phyloP scores from a whole-genome alignment of 2,113 vertebrate species.

The Phylloscopus trochilus region DNA sequence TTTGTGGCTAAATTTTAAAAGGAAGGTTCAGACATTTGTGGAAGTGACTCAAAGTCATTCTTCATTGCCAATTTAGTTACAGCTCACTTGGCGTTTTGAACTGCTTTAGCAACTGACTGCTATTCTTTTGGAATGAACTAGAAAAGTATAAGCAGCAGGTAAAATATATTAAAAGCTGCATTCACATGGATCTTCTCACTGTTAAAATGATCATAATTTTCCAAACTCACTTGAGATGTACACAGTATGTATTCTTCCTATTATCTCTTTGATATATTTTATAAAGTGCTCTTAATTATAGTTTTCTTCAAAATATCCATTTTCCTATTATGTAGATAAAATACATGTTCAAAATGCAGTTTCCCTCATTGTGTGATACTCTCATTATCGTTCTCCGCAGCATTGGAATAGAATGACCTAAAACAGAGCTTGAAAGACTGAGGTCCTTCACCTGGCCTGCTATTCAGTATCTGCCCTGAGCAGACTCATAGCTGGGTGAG shows the following conservation, averaged over 20 bases:
- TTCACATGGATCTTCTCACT: not conserved
- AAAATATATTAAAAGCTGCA: constrained; percentile 54
- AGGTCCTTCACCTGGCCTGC: not conserved
- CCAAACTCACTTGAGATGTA: not conserved
- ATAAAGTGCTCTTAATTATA: constrained; percentile 19
- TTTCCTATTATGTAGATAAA: constrained; percentile 45
- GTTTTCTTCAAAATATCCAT: constrained; percentile 8
- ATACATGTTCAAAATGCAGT: not conserved
- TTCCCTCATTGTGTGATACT: not conserved
- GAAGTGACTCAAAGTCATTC: constrained; percentile 36
- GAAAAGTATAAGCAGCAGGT: constrained; percentile 65
- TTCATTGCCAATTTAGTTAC: constrained; percentile 41
- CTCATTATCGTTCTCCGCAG: not conserved
- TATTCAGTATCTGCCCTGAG: not conserved
- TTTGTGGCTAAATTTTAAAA: constrained; percentile 52
- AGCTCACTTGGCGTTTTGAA: constrained; percentile 35
- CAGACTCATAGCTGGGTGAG: not conserved
- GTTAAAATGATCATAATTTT: constrained; percentile 27
- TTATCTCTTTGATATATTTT: not conserved
- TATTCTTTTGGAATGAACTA: constrained; percentile 62
- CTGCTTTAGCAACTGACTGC: constrained; percentile 45
- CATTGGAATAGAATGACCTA: not conserved
- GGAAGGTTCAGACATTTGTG: constrained; percentile 44
- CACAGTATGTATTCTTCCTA: constrained; percentile 17
- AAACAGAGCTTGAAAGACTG: not conserved